Base-by-base conservation (phyloP, 2,888 invertebrate genomes). In the Noctua comes region DNA sequence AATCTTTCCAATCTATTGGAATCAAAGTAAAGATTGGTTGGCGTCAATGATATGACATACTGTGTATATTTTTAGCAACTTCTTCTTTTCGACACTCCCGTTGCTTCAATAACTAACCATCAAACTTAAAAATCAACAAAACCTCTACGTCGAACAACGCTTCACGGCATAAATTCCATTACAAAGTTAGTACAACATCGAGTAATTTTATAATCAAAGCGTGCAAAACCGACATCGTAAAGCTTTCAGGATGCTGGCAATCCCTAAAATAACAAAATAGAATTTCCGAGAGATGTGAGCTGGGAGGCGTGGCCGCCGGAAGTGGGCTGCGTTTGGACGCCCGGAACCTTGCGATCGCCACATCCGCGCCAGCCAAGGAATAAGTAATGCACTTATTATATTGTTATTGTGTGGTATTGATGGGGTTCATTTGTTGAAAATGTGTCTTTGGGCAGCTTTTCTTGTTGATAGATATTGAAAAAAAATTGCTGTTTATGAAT, bases 291-390 rank as follows among this genome's bases (percentile, higher is more conserved):
- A 80, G 88, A 83, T 86, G 86, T 87, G 82, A 85, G 85, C 84
- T 83, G 80, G 84, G 86, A 88, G 87, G 84, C 88, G 90, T 89
- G 89, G 89, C 86, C 87, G 86, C 89, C 94, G 94, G 94, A 94
- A 89, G 93, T 88, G 90, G 92, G 88, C 91, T 92, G 94, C 94
- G 93, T 92, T 94, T 90, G 92, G 92, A 91, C 92, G 90, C 91
- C 93, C 94, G 95, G 96, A 94, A 88, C 93, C 88, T 86, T 85
- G 87, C 91, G 92, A 92, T 93, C 89, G 93, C 95, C 95, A 94
- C 95, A 94, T 95, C 96, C 95, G 95, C 88, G 88, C 83, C 84
- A 76, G 83, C 84, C 68, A 79, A 72, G 54, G 88, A 85, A 88
- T 89, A 84, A 85, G 82, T 90, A 88, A 89, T 88, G 87, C 80